These are phyloP conservation scores for Paedocypris micromegethes DNA, from an alignment of 2,797 vertebrate genomes.

Conservation along the genomic window DNA sequence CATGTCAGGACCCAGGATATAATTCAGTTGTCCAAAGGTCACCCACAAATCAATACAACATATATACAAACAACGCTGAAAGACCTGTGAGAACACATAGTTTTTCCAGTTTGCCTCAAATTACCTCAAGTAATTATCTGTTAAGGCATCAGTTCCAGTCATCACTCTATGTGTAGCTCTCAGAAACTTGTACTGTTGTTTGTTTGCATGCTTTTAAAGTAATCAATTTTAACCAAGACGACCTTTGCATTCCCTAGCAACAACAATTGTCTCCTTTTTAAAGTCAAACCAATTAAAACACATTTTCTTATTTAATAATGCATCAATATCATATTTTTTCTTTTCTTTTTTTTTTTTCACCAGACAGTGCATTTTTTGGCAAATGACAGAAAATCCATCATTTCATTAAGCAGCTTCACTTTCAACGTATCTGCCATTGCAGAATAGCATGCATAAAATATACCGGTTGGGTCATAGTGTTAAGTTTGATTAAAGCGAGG, in stretches of 20 bases:
- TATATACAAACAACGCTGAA: constrained; percentile 6
- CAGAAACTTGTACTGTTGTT: too few relatives aligned
- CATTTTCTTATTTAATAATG: too few relatives aligned
- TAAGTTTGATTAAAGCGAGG: constrained; percentile 11
- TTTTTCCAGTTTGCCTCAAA: neutral
- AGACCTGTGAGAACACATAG: constrained; percentile 6
- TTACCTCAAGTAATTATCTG: too few relatives aligned
- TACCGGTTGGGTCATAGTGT: constrained; percentile 7
- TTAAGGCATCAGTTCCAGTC: too few relatives aligned
- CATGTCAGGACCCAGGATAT: constrained; percentile 14
- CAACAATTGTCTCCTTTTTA: too few relatives aligned
- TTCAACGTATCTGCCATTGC: neutral
- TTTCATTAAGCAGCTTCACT: constrained; percentile 6
- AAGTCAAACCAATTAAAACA: too few relatives aligned
- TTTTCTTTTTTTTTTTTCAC: neutral
- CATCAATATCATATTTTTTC: too few relatives aligned
- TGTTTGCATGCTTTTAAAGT: too few relatives aligned
- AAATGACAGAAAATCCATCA: constrained; percentile 19
- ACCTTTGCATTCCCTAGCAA: too few relatives aligned
- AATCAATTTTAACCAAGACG: too few relatives aligned
- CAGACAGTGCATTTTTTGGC: neutral
- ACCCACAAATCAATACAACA: constrained; percentile 18
- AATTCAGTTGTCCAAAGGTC: constrained; percentile 33
- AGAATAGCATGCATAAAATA: too few relatives aligned
- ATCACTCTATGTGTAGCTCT: too few relatives aligned